These are phyloP conservation scores for Perognathus longimembris DNA, from an alignment of 2,113 vertebrate species.

Conservation along the genomic window DNA sequence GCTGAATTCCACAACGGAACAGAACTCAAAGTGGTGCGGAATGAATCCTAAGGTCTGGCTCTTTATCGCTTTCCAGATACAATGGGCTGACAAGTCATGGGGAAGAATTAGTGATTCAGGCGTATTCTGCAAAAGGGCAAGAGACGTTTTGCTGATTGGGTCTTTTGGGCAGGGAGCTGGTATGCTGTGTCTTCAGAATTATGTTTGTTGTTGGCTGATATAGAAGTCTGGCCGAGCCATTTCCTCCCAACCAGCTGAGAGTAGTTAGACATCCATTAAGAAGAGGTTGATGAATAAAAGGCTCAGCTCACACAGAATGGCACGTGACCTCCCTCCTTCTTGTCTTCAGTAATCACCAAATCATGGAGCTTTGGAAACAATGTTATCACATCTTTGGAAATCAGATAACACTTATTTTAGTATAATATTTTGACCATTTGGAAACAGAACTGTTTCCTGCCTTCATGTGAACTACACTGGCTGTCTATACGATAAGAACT, in stretches of 20 bases:
- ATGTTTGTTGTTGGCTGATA: neutral
- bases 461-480: neutral
- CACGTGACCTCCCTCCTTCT: neutral
- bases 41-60: neutral
- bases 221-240: neutral
- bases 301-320: neutral
- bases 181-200: neutral
- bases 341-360: constrained; percentile 4
- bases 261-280: neutral
- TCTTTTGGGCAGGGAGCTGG: neutral
- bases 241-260: constrained; percentile 41
- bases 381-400: constrained; percentile 50
- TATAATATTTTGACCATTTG: constrained; percentile 20
- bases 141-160: constrained; percentile 8
- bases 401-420: constrained; percentile 47
- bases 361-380: neutral
- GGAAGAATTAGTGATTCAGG: constrained; percentile 40
- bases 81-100: neutral
- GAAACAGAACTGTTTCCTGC: neutral
- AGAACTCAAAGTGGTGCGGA: neutral
- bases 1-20: neutral
- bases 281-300: neutral
- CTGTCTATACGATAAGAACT: neutral
- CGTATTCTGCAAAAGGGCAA: constrained; percentile 24
- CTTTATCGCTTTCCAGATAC: constrained; percentile 35